These are phyloP conservation scores for Gambusia affinis DNA, from an alignment of 2,113 vertebrate genomes.

Conservation along the genomic window DNA sequence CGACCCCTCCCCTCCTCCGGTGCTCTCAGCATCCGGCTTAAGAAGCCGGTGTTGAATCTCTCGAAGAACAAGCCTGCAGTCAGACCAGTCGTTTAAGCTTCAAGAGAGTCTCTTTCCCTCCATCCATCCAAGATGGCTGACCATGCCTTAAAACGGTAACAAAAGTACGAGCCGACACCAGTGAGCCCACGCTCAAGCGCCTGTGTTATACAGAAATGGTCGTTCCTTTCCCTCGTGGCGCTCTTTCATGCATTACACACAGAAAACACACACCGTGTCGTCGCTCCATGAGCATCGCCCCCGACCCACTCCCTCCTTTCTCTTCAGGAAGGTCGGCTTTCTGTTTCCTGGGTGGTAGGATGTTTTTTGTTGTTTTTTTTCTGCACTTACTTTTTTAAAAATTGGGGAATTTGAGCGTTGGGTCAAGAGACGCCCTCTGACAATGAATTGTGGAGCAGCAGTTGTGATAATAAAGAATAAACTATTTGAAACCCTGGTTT, in stretches of 20 bases:
- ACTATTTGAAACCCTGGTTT: slow-evolving; percentile 77
- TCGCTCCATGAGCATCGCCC: slow-evolving; percentile 51
- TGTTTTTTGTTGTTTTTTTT: slow-evolving; percentile 71
- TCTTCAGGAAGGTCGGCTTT: slow-evolving; percentile 59
- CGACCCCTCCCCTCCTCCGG: slow-evolving; percentile 61
- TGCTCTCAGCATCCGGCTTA: slow-evolving; percentile 74
- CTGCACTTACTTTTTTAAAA: slow-evolving; percentile 81
- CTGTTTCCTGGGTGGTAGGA: slow-evolving; percentile 68
- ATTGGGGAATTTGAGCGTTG: slow-evolving; percentile 69
- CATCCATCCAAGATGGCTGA: slow-evolving; percentile 64
- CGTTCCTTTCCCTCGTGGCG: slow-evolving; percentile 74
- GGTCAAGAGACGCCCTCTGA: slow-evolving; percentile 40
- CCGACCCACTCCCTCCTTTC: slow-evolving; percentile 37
- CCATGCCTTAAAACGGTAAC: slow-evolving; percentile 72
- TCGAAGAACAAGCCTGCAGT: slow-evolving; percentile 66
- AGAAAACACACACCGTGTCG: slow-evolving; percentile 40
- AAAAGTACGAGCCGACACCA: slow-evolving; percentile 56
- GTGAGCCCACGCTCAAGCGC: slow-evolving; percentile 31
- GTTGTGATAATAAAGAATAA: slow-evolving; percentile 79
- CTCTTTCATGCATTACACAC: slow-evolving; percentile 63
- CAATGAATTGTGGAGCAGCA: slow-evolving; percentile 65
- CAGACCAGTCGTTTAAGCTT: slow-evolving; percentile 77
- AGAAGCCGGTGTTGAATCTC: slow-evolving; percentile 67
- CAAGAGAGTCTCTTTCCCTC: slow-evolving; percentile 46
- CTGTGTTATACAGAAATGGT: slow-evolving; percentile 47